A percentile compares a stretch with the other conserved stretches of the same genome.
Conservation (phyloP, 2,113 vertebrate genomes). For the Fregetta grallaria region DNA sequence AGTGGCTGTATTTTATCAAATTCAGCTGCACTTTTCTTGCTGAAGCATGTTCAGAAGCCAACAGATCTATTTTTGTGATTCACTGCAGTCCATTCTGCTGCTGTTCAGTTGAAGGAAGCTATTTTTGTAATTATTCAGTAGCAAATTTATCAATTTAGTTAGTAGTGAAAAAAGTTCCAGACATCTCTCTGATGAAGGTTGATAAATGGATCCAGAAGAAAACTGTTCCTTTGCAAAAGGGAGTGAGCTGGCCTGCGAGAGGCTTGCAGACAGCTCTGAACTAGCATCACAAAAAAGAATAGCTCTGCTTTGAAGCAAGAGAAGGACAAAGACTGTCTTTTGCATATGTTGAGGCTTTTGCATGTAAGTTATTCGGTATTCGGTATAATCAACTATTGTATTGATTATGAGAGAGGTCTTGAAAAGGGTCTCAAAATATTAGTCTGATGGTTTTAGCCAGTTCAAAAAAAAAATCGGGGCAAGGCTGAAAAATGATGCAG, state of each 20-base stretch:
- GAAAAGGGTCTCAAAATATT: background rate
- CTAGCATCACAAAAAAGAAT: fast-evolving
- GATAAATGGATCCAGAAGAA: background rate
- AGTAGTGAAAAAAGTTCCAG: conserved; percentile 9
- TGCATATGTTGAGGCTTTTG: background rate
- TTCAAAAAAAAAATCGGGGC: background rate
- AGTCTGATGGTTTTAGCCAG: background rate
- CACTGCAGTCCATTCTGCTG: background rate
- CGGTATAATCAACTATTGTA: background rate
- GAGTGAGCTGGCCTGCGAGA: background rate
- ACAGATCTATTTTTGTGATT: background rate
- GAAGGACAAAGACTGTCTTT: background rate
- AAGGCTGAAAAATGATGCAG: background rate
- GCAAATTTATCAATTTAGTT: background rate
- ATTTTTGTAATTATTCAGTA: conserved; percentile 21
- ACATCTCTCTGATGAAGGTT: background rate
- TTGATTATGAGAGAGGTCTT: background rate
- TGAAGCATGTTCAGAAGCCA: background rate
- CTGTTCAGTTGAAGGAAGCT: conserved; percentile 16
- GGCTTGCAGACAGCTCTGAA: background rate
- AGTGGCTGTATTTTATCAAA: background rate
- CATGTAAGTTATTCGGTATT: background rate
- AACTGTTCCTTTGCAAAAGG: background rate
- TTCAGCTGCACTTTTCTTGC: background rate
- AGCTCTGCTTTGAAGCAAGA: background rate